Evolutionary conservation across 1,140 invertebrate genomes (phyloP).

Genomic region (Asobara japonica): DNA sequence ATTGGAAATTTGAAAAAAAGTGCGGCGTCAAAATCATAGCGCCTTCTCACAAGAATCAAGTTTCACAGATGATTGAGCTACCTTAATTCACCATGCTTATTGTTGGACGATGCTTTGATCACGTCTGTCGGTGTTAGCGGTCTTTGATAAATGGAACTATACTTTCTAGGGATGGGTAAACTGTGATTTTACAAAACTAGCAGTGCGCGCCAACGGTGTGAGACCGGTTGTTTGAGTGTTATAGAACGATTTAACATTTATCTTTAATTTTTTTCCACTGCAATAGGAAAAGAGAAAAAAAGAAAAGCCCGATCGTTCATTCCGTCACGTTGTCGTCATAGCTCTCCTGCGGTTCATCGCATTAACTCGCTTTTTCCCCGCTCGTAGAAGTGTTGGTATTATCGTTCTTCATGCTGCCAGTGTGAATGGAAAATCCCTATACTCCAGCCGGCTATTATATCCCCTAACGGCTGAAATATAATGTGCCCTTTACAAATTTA

Average conservation of each 20-base stretch:
- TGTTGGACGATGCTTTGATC: background rate
- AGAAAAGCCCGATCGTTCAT: background rate
- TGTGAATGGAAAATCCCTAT: slow-evolving; percentile 33
- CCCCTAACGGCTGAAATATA: slow-evolving; percentile 34
- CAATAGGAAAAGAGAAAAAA: too few species aligned
- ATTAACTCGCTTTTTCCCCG: background rate
- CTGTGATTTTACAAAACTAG: slow-evolving; percentile 5
- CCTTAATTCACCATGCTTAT: background rate
- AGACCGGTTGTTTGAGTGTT: slow-evolving; percentile 5
- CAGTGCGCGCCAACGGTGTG: background rate
- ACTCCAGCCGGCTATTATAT: slow-evolving; percentile 32
- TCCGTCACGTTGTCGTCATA: slow-evolving; percentile 13
- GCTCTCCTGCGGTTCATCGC: slow-evolving; percentile 7
- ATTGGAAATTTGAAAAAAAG: too few species aligned
- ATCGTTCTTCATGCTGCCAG: slow-evolving; percentile 3
- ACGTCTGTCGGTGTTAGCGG: background rate
- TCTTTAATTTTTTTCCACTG: background rate
- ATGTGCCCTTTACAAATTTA: slow-evolving; percentile 35
- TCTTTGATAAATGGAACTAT: slow-evolving; percentile 4
- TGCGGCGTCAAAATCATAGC: too few species aligned
- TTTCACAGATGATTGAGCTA: too few species aligned
- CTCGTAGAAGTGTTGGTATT: slow-evolving; percentile 3
- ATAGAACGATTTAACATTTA: background rate
- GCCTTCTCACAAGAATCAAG: too few species aligned
- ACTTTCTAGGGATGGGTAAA: slow-evolving; percentile 13